phyloP scores from a whole-genome alignment of 2,113 vertebrate genomes.

The Gyps fulvus region DNA sequence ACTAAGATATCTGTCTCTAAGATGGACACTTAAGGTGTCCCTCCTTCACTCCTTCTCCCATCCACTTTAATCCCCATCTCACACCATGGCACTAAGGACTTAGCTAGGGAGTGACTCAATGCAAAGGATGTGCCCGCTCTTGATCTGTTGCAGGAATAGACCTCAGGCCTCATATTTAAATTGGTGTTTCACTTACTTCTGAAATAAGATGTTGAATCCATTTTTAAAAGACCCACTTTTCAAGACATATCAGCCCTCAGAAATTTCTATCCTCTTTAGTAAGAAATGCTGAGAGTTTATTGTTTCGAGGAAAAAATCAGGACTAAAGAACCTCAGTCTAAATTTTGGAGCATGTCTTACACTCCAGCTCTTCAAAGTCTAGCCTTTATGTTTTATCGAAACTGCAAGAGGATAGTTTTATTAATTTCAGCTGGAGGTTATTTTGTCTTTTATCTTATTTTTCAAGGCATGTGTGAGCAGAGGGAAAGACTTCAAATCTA shows the following conservation, averaged over 20 bases:
- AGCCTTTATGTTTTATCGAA: not conserved
- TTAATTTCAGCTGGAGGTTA: slow-evolving; percentile 60
- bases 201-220: not conserved
- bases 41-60: not conserved
- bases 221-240: slow-evolving; percentile 29
- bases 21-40: not conserved
- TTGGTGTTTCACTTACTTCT: not conserved
- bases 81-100: not conserved
- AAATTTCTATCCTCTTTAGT: not conserved
- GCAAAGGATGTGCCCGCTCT: not conserved
- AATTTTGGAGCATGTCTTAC: slow-evolving; percentile 23
- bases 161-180: slow-evolving; percentile 16
- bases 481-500: slow-evolving; percentile 40
- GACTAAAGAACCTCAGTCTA: slow-evolving; percentile 14
- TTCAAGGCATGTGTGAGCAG: slow-evolving; percentile 34
- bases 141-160: not conserved
- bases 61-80: not conserved
- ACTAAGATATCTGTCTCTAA: not conserved
- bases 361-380: slow-evolving; percentile 38
- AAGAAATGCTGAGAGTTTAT: slow-evolving; percentile 29
- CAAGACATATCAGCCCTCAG: not conserved
- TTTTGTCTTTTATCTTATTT: slow-evolving; percentile 61
- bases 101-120: not conserved
- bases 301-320: slow-evolving; percentile 30
- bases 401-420: slow-evolving; percentile 46